These are phyloP conservation scores for Tachina lurida DNA, from an alignment of 2,888 invertebrate species.

Conservation along the genomic window DNA sequence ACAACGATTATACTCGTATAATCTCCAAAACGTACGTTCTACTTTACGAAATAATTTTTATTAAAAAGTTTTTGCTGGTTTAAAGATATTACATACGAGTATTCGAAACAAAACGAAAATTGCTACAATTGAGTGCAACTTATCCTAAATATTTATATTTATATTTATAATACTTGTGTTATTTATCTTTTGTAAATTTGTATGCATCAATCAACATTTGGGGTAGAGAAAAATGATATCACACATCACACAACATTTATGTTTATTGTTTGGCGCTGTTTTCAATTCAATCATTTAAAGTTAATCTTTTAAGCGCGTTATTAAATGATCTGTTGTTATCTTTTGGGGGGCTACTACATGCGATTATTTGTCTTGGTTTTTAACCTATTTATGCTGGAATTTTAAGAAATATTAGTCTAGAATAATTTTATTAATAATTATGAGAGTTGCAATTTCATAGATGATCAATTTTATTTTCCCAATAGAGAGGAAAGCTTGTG, in stretches of 20 bases:
- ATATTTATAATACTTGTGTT: background rate
- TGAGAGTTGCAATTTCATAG: background rate
- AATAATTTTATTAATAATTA: too few species aligned
- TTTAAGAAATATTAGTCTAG: background rate
- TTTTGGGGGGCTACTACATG: background rate
- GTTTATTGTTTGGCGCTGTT: conserved; percentile 63
- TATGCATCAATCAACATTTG: conserved; percentile 16
- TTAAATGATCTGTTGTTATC: background rate
- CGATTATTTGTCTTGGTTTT: background rate
- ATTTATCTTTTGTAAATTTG: conserved; percentile 10
- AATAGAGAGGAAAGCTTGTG: background rate
- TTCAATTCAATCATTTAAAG: conserved; percentile 51
- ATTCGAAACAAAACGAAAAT: conserved; percentile 18
- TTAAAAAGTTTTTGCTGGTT: conserved; percentile 22
- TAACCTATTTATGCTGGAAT: conserved; percentile 5
- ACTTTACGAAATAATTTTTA: background rate
- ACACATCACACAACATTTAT: conserved; percentile 18
- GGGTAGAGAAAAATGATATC: conserved; percentile 3
- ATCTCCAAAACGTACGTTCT: background rate
- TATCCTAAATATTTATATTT: conserved; percentile 9
- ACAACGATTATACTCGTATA: background rate
- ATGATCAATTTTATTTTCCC: background rate
- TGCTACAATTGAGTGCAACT: conserved; percentile 58
- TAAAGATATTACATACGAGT: background rate
- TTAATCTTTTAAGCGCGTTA: conserved; percentile 44